These are phyloP conservation scores for Porphyrio hochstetteri DNA, from an alignment of 2,113 vertebrate species.

Conservation along the genomic window DNA sequence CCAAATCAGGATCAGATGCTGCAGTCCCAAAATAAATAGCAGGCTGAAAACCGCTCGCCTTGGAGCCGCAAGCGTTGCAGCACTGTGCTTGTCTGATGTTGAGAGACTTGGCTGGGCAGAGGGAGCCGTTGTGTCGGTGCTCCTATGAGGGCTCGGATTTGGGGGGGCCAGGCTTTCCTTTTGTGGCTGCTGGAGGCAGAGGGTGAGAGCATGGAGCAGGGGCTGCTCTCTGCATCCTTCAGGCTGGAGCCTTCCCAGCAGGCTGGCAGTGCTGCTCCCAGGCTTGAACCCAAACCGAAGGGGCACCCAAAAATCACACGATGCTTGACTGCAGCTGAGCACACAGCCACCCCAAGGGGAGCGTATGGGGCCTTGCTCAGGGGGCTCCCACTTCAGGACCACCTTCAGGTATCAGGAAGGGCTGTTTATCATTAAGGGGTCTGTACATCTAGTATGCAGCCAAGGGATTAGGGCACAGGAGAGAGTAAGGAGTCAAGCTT, in stretches of 20 bases:
- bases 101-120: not conserved
- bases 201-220: not conserved
- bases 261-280: not conserved
- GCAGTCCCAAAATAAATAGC: slow-evolving; percentile 31
- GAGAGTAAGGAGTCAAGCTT: not conserved
- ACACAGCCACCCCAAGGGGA: not conserved
- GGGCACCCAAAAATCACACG: fast-evolving
- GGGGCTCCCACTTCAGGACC: not conserved
- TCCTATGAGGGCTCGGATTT: not conserved
- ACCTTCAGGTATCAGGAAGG: not conserved
- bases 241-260: not conserved
- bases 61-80: not conserved
- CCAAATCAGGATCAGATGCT: not conserved
- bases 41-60: not conserved
- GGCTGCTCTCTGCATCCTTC: not conserved
- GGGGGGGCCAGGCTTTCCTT: not conserved
- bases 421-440: not conserved
- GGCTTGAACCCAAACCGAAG: not conserved
- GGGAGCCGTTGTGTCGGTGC: not conserved
- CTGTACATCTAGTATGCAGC: fast-evolving
- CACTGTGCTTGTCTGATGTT: not conserved
- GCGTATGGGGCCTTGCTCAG: fast-evolving
- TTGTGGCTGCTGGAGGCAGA: fast-evolving
- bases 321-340: not conserved
- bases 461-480: not conserved